Evolutionary conservation across 1,140 invertebrate genomes (phyloP), one percentile per base, ranked within the genome.

Genomic region (Euborellia annulipes): DNA sequence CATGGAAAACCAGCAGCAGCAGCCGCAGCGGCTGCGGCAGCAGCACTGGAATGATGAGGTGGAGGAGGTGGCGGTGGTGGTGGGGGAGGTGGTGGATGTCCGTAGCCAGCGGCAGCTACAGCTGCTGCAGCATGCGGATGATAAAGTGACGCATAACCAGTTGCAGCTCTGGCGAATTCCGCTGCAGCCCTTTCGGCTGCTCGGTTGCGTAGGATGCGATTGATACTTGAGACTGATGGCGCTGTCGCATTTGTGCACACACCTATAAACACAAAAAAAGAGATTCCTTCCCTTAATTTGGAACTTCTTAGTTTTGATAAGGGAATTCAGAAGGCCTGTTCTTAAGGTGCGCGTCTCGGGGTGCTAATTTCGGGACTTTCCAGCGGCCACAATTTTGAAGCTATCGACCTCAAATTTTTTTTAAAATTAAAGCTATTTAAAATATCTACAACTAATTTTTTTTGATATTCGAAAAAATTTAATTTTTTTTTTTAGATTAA

Each of bases 151-250:
- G 86, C 85, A 60, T 91, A 91, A 14, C 86, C 86, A 27, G 23
- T 27, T 1, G 87, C 86, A 0, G 87, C 88, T 2, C 89, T 64
- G 0, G 88, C 87, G 56, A 93, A 93, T 63, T 94, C 89, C 0
- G 88, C 88, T 0, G 88, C 87, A 0, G 89, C 89, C n/a, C 89
- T 63, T 60, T 94, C 89, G 0, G 89, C 88, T 0, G 89, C 89
- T 13, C 89, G 69, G 59, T 94, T 94, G 43, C 87, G 63, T 37
- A 94, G 64, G 52, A 93, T 94, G 50, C 90, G 71, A 62, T 93
- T 93, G 57, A 94, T 94, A 50, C 86, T 91, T 53, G 84, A 88
- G 0, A 93, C 90, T 32, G 86, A 91, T 0, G 89, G 89, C 36
- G 73, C 88, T 48, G 80, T 87, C 49, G 82, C 82, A 62, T 92